Evolutionary conservation across 37 sponge, comb jelly and placozoan genomes (phyloP), one percentile per base, ranked within the genome.

Genomic region (Tethya wilhelma): DNA sequence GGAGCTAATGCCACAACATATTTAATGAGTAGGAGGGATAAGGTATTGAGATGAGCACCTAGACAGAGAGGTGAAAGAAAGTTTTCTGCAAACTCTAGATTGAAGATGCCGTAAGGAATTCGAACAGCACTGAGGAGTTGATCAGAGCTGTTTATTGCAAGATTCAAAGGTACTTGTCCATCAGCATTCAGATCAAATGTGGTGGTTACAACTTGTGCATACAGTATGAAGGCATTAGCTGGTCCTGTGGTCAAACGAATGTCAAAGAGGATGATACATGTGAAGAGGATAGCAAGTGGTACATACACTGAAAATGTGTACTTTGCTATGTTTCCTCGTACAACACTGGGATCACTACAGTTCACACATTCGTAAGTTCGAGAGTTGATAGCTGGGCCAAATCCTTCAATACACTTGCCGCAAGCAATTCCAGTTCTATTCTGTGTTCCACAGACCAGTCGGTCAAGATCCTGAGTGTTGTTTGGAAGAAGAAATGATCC

Each of bases 181-280:
- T 77, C 40, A 26, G 44, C 26, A 57, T 37, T 64, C 30, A 63
- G 31, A 62, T 77, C 65, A 2, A 63, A 39, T n/a, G 38, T 74
- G 56, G n/a, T 55, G 3, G 67, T 38, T 1, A 74, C 53, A 26
- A 84, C 69, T 41, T 86, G 87, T 23, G 69, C 56, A 38, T 59
- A 86, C 23, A 86, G 59, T 22, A 86, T 79, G 69, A 86, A 86
- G 14, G 87, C 56, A 65, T 80, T 79, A 0, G 63, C 53, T 0
- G 87, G 67, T 30, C 80, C 87, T 37, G 49, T 58, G 39, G 79
- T 62, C 6, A 86, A 63, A 20, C 56, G 44, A 69, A 86, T 57
- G 59, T 86, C 71, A 46, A 86, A 86, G 2, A 86, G 34, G 9
- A 79, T 60, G 59, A 86, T 69, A 3, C 59, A 29, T n/a, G 74